Evolutionary conservation across 2,113 vertebrate genomes (phyloP), one percentile per base, ranked within the genome.

Genomic region (Zosterops pallidus): DNA sequence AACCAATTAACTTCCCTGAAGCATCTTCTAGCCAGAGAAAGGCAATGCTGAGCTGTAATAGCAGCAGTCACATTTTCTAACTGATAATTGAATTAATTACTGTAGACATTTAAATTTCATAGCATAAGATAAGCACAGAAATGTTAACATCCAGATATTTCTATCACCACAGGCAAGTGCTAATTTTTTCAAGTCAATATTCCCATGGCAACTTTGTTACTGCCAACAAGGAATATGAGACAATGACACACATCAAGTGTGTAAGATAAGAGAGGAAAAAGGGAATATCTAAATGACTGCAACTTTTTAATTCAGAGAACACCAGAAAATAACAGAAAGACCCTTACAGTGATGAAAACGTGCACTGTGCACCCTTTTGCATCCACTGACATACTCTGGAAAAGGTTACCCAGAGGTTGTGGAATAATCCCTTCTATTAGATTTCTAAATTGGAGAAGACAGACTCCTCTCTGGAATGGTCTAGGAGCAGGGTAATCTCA

Each of bases 151-250:
- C 62, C 80, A 86, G 53, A 77, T 80, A 57, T 50, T 87, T 74
- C 57, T 62, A 29, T 35, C 62, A 80, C 14, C 25, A 78, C 81
- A 92, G 68, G 14, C 25, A 76, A 92, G 62, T 39, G 57, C 62
- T 85, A 80, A 41, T n/a, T 90, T 90, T 92, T 94, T 72, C 74
- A 50, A 88, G 67, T 49, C 71, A 63, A 55, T 90, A 88, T 94
- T 91, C 89, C 81, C 82, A 87, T 52, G 50, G 87, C 78, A 95
- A 87, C 91, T 95, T 91, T 79, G 47, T 41, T 78, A 44, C 33
- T 0, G 2, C 28, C 39, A 68, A 49, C 39, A 72, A 71, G 37
- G 29, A 59, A 39, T 35, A 33, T 0, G 42, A 95, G 46, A 80
- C 75, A 87, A 69, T 22, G 35, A 39, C 49, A 65, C 47, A 55